Conservation (phyloP, 2,797 vertebrate genomes). For the Oreochromis mossambicus region DNA sequence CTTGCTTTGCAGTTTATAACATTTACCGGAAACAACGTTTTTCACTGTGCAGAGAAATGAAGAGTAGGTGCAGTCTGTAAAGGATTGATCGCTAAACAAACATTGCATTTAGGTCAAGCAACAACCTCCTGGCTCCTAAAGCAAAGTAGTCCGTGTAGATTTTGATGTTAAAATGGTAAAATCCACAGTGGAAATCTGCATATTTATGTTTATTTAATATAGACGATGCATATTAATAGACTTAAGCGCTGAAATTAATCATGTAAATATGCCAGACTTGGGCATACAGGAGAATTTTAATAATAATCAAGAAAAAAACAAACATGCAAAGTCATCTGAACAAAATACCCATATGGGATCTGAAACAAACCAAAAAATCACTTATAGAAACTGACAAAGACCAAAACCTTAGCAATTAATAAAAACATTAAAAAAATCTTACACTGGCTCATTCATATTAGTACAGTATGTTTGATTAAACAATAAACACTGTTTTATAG, state of each 20-base stretch:
- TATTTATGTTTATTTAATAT: background rate
- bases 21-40: conserved; percentile 3
- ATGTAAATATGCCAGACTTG: background rate
- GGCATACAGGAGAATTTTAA: background rate
- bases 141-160: background rate
- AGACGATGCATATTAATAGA: background rate
- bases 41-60: background rate
- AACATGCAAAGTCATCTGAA: background rate
- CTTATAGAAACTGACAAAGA: background rate
- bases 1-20: conserved; percentile 39
- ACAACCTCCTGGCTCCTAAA: background rate
- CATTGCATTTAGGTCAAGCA: background rate
- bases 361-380: background rate
- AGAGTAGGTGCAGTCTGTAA: background rate
- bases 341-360: background rate
- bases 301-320: background rate
- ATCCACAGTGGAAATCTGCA: background rate
- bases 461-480: background rate
- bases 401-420: background rate
- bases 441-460: background rate
- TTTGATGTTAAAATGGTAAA: background rate
- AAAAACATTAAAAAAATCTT: background rate
- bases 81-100: background rate
- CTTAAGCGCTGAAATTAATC: background rate
- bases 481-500: background rate